These are phyloP conservation scores for Hylaea fasciaria DNA, from an alignment of 2,888 invertebrate species.

Conservation along the genomic window DNA sequence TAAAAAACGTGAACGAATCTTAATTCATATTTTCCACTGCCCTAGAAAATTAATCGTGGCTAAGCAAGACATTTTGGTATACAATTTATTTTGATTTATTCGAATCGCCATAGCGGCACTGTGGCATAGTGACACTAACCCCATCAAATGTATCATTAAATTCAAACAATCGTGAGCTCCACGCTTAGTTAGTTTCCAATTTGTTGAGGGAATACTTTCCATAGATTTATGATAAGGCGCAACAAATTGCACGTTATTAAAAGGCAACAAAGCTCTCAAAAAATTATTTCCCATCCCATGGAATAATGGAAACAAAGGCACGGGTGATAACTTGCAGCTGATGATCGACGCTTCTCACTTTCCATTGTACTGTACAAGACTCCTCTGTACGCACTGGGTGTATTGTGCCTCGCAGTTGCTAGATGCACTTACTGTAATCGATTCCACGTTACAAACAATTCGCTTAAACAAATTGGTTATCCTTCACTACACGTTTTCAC, in stretches of 20 bases:
- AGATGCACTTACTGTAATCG: not conserved
- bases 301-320: constrained; percentile 34
- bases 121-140: no score
- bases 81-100: no score
- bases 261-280: constrained; percentile 14
- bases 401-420: not conserved
- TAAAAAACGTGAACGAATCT: no score
- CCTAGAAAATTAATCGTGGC: no score
- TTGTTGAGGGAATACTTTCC: constrained; percentile 29
- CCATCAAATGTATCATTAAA: constrained; percentile 1
- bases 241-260: constrained; percentile 33
- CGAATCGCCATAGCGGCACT: no score
- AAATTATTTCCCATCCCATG: constrained; percentile 42
- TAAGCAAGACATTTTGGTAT: no score
- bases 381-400: constrained; percentile 17
- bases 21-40: no score
- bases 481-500: no score
- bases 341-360: constrained; percentile 38
- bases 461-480: no score
- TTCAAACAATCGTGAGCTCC: constrained; percentile 4
- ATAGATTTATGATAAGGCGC: constrained; percentile 27
- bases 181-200: constrained; percentile 19
- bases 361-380: constrained; percentile 36
- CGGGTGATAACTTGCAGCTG: constrained; percentile 27
- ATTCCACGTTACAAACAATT: no score